Percentiles rank a stretch among this genome's conserved stretches.
Conservation (phyloP, 1,140 invertebrate genomes). For the Macrostomum lignano region DNA sequence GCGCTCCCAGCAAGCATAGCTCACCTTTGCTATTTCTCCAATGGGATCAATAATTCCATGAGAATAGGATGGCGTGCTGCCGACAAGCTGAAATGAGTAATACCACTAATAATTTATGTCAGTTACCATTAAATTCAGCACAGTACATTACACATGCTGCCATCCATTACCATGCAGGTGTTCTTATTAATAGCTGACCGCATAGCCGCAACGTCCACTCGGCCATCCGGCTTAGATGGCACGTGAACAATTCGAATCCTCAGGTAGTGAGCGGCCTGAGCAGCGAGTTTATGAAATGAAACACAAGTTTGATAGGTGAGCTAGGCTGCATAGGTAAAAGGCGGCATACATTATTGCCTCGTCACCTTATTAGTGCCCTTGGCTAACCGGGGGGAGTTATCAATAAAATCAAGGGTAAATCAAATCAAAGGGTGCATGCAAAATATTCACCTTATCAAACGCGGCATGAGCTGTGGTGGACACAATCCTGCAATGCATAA, state of each 20-base stretch:
- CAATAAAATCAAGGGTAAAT: too few species aligned
- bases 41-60: slow-evolving; percentile 87
- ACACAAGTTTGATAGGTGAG: too few species aligned
- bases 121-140: slow-evolving; percentile 4
- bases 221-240: slow-evolving; percentile 39
- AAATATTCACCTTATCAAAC: slow-evolving; percentile 51
- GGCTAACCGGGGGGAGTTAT: too few species aligned
- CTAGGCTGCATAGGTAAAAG: too few species aligned
- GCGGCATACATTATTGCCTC: too few species aligned
- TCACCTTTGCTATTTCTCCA: slow-evolving; percentile 37
- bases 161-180: slow-evolving; percentile 73
- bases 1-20: neutral
- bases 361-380: too few species aligned
- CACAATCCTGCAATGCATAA: slow-evolving; percentile 32
- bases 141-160: slow-evolving; percentile 11
- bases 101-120: too few species aligned
- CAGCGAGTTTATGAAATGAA: too few species aligned
- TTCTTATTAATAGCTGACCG: slow-evolving; percentile 48
- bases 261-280: slow-evolving; percentile 49
- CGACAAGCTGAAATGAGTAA: slow-evolving; percentile 63
- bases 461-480: slow-evolving; percentile 70
- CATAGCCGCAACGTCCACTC: slow-evolving; percentile 51
- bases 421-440: too few species aligned
- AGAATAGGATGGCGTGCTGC: slow-evolving; percentile 72
- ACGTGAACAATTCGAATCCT: slow-evolving; percentile 47